Conservation (phyloP, 1,140 invertebrate species). For the Elysia chlorotica region DNA sequence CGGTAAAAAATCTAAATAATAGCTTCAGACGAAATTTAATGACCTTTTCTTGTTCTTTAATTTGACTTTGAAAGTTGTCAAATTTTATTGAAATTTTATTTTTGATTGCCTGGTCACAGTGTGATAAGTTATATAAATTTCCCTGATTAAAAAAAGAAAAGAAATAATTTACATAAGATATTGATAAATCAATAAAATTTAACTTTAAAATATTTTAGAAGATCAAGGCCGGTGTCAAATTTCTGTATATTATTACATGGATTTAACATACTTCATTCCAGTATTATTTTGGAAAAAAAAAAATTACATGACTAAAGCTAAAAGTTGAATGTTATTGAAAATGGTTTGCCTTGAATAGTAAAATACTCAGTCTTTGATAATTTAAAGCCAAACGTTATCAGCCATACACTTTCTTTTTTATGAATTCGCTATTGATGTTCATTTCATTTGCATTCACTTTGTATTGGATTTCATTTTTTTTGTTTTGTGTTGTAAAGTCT, state of each 20-base stretch:
- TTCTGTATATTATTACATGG: background rate
- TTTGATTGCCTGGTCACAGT: background rate
- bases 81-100: background rate
- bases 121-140: background rate
- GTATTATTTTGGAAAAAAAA: background rate
- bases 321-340: no score
- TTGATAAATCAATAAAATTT: no score
- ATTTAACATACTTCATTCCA: background rate
- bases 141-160: background rate
- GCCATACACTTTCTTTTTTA: background rate
- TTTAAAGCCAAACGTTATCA: background rate
- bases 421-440: background rate
- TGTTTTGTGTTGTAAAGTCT: conserved; percentile 18
- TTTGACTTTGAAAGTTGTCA: background rate
- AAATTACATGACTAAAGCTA: background rate
- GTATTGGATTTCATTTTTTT: background rate
- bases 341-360: no score
- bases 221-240: no score
- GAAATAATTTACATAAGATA: no score
- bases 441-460: background rate
- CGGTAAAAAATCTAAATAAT: conserved; percentile 50
- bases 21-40: no score
- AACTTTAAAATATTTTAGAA: no score
- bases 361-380: no score
- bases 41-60: background rate